Evolutionary conservation across 2,888 invertebrate species (phyloP).

Genomic region (Heliconius sara): DNA sequence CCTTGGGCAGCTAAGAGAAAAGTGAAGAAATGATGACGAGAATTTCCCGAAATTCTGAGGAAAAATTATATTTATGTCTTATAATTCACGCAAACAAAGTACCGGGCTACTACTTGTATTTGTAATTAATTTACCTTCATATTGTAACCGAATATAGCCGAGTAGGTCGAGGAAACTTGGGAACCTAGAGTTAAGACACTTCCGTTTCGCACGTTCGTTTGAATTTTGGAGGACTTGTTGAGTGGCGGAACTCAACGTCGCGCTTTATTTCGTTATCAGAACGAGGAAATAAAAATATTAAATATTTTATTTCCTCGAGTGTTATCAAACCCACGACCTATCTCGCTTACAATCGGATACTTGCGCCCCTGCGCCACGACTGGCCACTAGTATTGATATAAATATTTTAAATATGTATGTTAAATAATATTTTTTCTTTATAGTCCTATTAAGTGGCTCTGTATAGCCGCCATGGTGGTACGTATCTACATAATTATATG

Average conservation of each 20-base stretch:
- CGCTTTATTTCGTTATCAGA: not conserved
- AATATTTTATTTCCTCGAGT: not conserved
- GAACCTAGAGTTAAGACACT: not conserved
- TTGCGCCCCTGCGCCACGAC: not conserved
- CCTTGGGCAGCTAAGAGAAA: too few relatives aligned
- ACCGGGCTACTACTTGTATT: too few relatives aligned
- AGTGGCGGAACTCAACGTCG: not conserved
- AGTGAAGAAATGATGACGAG: too few relatives aligned
- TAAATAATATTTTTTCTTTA: not conserved
- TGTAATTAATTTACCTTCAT: not conserved
- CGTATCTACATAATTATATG: not conserved
- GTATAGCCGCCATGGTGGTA: constrained; percentile 3
- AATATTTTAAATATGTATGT: not conserved
- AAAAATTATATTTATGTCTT: too few relatives aligned
- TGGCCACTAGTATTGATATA: not conserved
- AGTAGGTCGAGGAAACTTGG: not conserved
- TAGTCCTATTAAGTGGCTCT: not conserved
- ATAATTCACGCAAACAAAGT: too few relatives aligned
- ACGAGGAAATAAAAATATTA: not conserved
- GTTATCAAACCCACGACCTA: not conserved
- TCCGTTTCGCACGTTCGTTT: not conserved
- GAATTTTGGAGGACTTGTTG: not conserved
- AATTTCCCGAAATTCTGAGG: too few relatives aligned
- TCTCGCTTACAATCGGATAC: not conserved
- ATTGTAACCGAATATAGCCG: not conserved